phyloP scores from a whole-genome alignment of 1,140 invertebrate genomes.

The Drosophila pectinifera region DNA sequence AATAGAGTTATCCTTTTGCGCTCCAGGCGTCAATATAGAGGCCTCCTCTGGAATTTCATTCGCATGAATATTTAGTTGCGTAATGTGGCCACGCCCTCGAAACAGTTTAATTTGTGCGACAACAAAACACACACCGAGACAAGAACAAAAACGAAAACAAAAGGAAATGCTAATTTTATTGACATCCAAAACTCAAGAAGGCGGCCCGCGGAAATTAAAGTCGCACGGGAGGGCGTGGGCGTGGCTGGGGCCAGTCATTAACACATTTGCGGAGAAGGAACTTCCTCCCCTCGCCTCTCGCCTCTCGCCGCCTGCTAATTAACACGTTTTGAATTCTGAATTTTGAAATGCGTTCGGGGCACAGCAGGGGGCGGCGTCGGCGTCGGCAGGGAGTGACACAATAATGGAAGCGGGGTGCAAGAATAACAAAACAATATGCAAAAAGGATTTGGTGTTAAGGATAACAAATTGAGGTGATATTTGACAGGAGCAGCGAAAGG shows the following conservation, averaged over 20 bases:
- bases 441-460: conserved; percentile 67
- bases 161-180: conserved; percentile 82
- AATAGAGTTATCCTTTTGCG: background rate
- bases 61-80: conserved; percentile 82
- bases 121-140: conserved; percentile 56
- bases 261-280: conserved; percentile 68
- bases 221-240: conserved; percentile 34
- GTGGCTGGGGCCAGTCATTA: conserved; percentile 64
- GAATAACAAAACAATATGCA: conserved; percentile 62
- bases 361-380: conserved; percentile 10
- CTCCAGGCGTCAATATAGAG: conserved; percentile 29
- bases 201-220: conserved; percentile 71
- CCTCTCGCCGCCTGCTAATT: conserved; percentile 66
- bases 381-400: conserved; percentile 15
- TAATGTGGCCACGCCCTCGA: conserved; percentile 57
- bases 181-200: conserved; percentile 65
- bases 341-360: conserved; percentile 69
- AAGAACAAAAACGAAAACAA: conserved; percentile 57
- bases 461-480: conserved; percentile 58
- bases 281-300: conserved; percentile 11
- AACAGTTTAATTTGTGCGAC: conserved; percentile 75
- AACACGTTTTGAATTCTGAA: conserved; percentile 83
- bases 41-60: conserved; percentile 43
- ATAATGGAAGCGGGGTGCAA: conserved; percentile 18
- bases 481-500: background rate